A percentile compares a stretch with the other conserved stretches of the same genome.
These are phyloP conservation scores for Corvus cornix DNA, from an alignment of 2,113 vertebrate genomes.

Conservation along the genomic window DNA sequence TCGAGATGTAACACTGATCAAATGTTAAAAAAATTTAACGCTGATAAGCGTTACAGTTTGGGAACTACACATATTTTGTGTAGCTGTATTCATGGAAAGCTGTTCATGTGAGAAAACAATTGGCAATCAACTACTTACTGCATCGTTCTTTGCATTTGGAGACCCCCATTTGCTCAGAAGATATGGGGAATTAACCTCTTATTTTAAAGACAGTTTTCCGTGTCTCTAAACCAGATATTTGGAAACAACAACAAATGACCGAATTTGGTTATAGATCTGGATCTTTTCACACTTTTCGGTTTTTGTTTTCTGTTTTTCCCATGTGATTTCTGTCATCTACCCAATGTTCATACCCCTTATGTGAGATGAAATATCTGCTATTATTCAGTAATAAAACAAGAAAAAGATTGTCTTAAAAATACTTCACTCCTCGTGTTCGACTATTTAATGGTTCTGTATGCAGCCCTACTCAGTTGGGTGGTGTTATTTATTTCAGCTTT, in stretches of 20 bases:
- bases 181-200: accelerated
- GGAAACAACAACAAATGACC: not conserved
- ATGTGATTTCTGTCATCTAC: accelerated
- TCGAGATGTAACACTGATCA: too few relatives aligned
- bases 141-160: not conserved
- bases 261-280: not conserved
- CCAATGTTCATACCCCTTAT: accelerated
- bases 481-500: not conserved
- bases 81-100: not conserved
- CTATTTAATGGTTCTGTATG: not conserved
- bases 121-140: not conserved
- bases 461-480: not conserved
- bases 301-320: not conserved
- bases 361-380: not conserved
- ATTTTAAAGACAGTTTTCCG: not conserved
- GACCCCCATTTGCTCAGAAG: accelerated
- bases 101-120: not conserved
- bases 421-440: not conserved
- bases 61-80: not conserved
- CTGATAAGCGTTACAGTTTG: accelerated
- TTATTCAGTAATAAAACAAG: not conserved
- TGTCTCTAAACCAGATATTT: not conserved
- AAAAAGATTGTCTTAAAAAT: not conserved
- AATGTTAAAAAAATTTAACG: not conserved
- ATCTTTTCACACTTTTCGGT: accelerated